These are phyloP conservation scores for Macroglossus sobrinus DNA, from an alignment of 2,113 vertebrate species.

Conservation along the genomic window DNA sequence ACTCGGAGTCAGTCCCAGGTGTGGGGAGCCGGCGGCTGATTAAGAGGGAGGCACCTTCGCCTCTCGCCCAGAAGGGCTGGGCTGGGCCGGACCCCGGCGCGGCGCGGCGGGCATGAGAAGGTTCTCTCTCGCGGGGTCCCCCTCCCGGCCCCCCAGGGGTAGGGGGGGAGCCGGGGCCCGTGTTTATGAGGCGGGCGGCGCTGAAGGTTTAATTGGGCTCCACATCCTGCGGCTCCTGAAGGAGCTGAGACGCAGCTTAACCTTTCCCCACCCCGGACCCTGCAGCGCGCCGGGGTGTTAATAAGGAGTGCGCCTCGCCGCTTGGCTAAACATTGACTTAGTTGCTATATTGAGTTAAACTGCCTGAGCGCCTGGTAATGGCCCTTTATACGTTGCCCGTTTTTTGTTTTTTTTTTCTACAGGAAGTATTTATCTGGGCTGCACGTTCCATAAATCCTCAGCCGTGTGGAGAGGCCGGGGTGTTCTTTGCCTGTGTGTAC, in stretches of 20 bases:
- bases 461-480: not conserved
- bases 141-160: conserved; percentile 82
- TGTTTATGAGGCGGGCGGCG: conserved; percentile 78
- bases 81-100: conserved; percentile 81
- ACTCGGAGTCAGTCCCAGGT: conserved; percentile 87
- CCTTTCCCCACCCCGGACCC: conserved; percentile 80
- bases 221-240: conserved; percentile 82
- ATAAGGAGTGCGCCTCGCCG: conserved; percentile 73
- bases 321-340: conserved; percentile 75
- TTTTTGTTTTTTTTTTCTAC: conserved; percentile 25
- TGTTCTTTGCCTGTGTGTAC: conserved; percentile 18
- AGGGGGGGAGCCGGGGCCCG: conserved; percentile 53
- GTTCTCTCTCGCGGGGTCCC: conserved; percentile 83
- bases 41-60: conserved; percentile 83
- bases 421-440: conserved; percentile 43
- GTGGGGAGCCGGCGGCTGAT: conserved; percentile 85
- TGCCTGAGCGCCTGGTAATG: conserved; percentile 42
- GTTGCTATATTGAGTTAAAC: conserved; percentile 77
- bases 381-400: conserved; percentile 51
- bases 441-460: conserved; percentile 44
- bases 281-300: conserved; percentile 78
- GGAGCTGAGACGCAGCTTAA: conserved; percentile 87
- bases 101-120: conserved; percentile 79
- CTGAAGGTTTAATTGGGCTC: conserved; percentile 90
- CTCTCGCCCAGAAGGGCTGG: conserved; percentile 84